Base-by-base conservation (phyloP, 2,888 invertebrate species). In the Metallyticus violacea region DNA sequence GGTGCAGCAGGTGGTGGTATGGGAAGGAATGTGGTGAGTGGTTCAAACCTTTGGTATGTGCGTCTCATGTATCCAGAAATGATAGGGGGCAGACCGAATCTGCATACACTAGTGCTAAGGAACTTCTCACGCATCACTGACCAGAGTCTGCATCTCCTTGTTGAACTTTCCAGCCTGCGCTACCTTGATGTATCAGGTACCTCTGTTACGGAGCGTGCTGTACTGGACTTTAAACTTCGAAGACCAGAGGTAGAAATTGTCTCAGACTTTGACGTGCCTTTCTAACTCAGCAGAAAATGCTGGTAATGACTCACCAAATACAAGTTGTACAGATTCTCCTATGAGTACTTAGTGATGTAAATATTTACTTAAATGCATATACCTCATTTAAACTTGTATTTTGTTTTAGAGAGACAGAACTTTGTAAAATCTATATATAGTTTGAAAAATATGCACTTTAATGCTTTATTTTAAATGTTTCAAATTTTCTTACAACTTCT, bases 161-260 rank as follows among this genome's bases (percentile, higher is more conserved):
- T 93, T 0, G 94, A 95, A 0, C 94, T 95, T 0, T 94, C 94
- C 0, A 90, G 92, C 86, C 90, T 96, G 22, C 90, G 92, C 7
- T 91, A 91, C 28, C 90, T 97, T 0, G 96, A 97, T 91, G 93
- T 97, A 0, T 94, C 94, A 0, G 94, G 94, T 0, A 96, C 96
- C 0, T 92, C 93, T 1, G 95, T 96, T 0, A 95, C 95, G 0
- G 90, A 91, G 6, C 90, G 91, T 0, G 96, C 95, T 0, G 93
- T 96, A 0, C 92, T 93, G n/a, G 91, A 91, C 0, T 97, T 96
- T 88, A 93, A 93, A 83, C 91, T 91, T 0, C 89, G 93, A 0
- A 93, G 95, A 86, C 95, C 95, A 0, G 93, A 95, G 40, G 91
- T 92, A 5, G 90, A 89, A 88, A 88, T 92, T 26, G 88, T 91